Conservation (phyloP, 2,113 vertebrate species). For the Sigmodon hispidus region DNA sequence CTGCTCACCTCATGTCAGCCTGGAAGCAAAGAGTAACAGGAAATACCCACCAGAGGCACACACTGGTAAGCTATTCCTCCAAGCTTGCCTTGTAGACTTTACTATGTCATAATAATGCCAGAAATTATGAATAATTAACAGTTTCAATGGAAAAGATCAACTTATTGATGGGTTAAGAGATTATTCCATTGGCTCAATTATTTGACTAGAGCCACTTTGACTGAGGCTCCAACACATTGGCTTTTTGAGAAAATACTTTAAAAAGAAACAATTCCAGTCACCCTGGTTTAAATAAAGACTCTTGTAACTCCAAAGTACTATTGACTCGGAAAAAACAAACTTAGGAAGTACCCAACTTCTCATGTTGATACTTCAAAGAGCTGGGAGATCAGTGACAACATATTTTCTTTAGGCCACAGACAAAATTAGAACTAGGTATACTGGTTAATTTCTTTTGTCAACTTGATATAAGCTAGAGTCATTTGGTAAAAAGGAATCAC, state of each 20-base stretch:
- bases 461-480: background rate
- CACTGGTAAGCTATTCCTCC: background rate
- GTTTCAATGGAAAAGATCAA: background rate
- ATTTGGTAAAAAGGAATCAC: background rate
- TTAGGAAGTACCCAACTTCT: background rate
- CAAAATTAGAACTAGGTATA: background rate
- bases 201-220: background rate
- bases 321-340: background rate
- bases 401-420: constrained; percentile 19
- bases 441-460: background rate
- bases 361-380: background rate
- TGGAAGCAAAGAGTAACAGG: background rate
- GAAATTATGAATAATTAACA: background rate
- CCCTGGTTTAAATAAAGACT: background rate
- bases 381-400: background rate
- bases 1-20: background rate
- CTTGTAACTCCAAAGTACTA: background rate
- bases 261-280: background rate
- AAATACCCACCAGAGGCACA: background rate
- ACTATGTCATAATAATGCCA: background rate
- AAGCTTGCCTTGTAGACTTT: too few species aligned
- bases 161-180: background rate
- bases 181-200: background rate
- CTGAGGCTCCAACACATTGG: background rate
- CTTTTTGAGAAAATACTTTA: background rate